Conservation (phyloP, 2,888 invertebrate genomes). For the Apeira syringaria region DNA sequence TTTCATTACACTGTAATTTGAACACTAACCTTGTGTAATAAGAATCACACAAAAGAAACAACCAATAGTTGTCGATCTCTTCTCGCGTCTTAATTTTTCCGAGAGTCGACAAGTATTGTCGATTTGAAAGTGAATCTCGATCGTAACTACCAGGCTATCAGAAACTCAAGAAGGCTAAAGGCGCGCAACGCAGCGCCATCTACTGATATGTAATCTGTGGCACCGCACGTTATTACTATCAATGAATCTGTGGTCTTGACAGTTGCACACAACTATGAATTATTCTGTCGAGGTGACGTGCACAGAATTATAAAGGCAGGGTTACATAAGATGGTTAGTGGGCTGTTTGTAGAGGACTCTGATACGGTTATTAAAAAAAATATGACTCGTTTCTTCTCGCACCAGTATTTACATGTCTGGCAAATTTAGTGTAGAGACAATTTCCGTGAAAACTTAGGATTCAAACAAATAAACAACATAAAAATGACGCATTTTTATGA, state of each 20-base stretch:
- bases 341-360: no score
- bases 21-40: slow-evolving; percentile 10
- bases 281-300: slow-evolving; percentile 10
- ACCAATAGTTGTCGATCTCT: no score
- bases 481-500: not conserved
- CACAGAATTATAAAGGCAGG: slow-evolving; percentile 13
- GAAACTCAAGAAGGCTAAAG: slow-evolving; percentile 35
- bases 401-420: no score
- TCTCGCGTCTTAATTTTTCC: slow-evolving; percentile 1
- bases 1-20: no score
- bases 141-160: slow-evolving; percentile 53
- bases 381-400: no score
- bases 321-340: slow-evolving; percentile 17
- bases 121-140: slow-evolving; percentile 66
- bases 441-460: no score
- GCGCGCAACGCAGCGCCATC: slow-evolving; percentile 4
- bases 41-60: slow-evolving; percentile 1
- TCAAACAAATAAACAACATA: no score
- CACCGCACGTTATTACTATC: not conserved
- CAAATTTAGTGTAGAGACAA: no score
- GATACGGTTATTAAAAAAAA: no score
- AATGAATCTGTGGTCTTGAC: slow-evolving; percentile 1
- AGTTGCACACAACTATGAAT: not conserved
- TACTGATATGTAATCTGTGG: slow-evolving; percentile 5
- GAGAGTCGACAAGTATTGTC: slow-evolving; percentile 34